phyloP scores from a whole-genome alignment of 1,140 invertebrate genomes.

The Drosophila albomicans region DNA sequence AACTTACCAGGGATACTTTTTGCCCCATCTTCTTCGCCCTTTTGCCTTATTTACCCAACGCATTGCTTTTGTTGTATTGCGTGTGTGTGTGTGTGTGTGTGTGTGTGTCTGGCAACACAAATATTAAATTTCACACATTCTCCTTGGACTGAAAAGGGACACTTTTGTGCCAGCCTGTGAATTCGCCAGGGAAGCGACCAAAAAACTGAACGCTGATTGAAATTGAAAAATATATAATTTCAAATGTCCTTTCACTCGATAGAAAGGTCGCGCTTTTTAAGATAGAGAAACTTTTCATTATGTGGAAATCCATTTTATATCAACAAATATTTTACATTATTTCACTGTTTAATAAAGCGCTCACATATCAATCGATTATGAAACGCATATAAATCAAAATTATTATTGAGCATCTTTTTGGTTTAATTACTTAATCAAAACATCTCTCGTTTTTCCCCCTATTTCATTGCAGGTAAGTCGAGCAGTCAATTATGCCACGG shows the following conservation, averaged over 20 bases:
- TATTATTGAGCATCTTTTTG: neutral
- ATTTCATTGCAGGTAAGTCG: constrained; percentile 69
- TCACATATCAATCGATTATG: neutral
- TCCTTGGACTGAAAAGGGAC: constrained; percentile 26
- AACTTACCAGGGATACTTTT: constrained; percentile 46
- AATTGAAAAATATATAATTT: constrained; percentile 59
- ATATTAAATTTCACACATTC: constrained; percentile 67
- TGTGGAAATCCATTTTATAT: neutral
- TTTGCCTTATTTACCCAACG: constrained; percentile 59
- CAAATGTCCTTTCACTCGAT: constrained; percentile 34
- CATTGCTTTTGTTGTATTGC: constrained; percentile 44
- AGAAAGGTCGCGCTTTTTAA: constrained; percentile 9
- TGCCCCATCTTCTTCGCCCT: neutral
- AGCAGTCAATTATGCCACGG: constrained; percentile 48
- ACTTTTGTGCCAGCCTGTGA: constrained; percentile 11
- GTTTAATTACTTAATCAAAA: constrained; percentile 50
- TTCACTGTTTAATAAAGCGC: neutral
- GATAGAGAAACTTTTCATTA: neutral
- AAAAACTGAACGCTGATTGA: constrained; percentile 50
- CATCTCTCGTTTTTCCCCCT: constrained; percentile 27
- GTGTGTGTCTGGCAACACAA: constrained; percentile 53
- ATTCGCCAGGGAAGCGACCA: constrained; percentile 30
- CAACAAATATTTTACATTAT: neutral
- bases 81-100: constrained; percentile 18
- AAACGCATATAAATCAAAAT: neutral